Conservation (phyloP, 2,113 vertebrate genomes). For the Camelus dromedarius region DNA sequence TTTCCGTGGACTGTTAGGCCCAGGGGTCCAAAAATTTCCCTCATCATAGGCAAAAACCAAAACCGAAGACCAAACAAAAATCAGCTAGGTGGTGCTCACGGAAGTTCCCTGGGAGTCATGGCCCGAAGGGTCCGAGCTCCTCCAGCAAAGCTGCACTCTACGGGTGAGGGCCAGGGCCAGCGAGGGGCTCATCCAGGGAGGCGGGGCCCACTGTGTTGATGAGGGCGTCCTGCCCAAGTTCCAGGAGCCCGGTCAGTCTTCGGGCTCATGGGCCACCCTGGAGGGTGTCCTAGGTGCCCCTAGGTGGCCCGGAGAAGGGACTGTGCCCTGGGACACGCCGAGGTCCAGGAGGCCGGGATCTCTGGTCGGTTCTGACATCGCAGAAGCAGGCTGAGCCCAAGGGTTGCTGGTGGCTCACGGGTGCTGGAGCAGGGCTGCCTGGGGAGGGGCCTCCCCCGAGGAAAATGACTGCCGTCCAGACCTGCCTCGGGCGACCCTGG, state of each 20-base stretch:
- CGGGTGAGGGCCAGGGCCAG: accelerated
- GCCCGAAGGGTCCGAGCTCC: neutral
- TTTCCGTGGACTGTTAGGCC: neutral
- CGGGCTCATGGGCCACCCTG: neutral
- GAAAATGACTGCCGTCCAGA: neutral
- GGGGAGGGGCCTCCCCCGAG: neutral
- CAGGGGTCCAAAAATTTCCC: neutral
- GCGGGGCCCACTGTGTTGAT: accelerated
- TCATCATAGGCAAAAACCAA: neutral
- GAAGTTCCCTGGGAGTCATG: neutral
- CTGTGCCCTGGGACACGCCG: accelerated
- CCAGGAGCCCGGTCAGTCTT: neutral
- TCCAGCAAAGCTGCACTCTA: neutral
- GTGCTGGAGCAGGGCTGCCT: too few relatives aligned
- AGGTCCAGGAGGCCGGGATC: too few relatives aligned
- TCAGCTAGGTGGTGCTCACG: accelerated
- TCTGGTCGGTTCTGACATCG: neutral
- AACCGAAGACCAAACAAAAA: neutral
- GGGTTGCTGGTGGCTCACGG: neutral
- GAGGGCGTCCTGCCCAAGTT: neutral
- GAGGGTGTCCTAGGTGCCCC: neutral
- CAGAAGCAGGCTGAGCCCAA: neutral
- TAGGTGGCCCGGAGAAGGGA: neutral
- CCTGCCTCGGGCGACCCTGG: too few relatives aligned
- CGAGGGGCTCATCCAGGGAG: neutral